Percentiles rank a stretch among this genome's conserved stretches.
Conservation (phyloP, 2,113 vertebrate species). For the Saccopteryx bilineata region DNA sequence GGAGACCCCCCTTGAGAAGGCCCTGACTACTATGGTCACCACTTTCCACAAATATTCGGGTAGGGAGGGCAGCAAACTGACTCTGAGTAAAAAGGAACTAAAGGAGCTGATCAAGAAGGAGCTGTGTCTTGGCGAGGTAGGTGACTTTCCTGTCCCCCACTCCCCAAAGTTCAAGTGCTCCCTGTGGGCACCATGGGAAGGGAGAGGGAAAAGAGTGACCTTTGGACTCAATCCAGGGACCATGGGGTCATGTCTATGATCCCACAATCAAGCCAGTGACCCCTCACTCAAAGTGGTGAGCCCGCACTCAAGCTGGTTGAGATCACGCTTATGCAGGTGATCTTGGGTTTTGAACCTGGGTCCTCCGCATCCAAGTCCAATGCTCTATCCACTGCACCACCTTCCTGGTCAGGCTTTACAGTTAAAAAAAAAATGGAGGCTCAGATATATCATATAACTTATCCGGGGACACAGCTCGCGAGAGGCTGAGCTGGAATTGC, state of each 20-base stretch:
- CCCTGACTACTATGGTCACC: slow-evolving; percentile 92
- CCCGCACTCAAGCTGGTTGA: no score
- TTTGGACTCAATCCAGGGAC: no score
- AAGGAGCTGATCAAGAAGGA: slow-evolving; percentile 91
- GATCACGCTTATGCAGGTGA: no score
- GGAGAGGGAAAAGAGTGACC: not conserved
- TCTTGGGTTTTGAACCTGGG: no score
- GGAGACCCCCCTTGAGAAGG: slow-evolving; percentile 84
- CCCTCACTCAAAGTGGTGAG: no score
- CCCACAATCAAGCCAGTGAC: no score
- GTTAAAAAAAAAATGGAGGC: not conserved
- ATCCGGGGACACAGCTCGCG: not conserved
- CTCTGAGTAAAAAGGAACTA: slow-evolving; percentile 91
- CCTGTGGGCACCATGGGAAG: no score
- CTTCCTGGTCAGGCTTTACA: not conserved
- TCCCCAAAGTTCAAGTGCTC: not conserved
- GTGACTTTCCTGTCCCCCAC: slow-evolving; percentile 47
- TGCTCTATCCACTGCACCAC: no score
- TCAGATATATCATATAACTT: not conserved
- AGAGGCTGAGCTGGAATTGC: not conserved
- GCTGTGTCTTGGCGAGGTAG: slow-evolving; percentile 84
- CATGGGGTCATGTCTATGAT: no score
- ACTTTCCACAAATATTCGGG: slow-evolving; percentile 94
- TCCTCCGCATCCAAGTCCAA: no score
- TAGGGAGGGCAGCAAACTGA: slow-evolving; percentile 93